Evolutionary conservation across 2,888 invertebrate genomes (phyloP).

Genomic region (Eucera pruinosa): DNA sequence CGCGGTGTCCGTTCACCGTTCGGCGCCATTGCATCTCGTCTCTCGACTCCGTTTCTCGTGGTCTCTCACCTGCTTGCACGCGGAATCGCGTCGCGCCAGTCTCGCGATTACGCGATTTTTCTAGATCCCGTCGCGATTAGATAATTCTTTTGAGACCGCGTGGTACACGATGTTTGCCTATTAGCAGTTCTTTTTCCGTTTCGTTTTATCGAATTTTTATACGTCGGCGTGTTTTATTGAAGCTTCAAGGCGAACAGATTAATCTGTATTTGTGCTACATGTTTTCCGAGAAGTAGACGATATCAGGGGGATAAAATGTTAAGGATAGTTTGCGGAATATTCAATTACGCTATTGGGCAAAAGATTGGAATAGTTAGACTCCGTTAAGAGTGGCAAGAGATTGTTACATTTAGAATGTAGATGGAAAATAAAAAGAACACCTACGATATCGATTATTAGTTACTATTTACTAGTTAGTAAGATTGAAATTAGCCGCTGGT

Average conservation of each 20-base stretch:
- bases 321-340: too few species aligned
- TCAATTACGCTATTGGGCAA: too few species aligned
- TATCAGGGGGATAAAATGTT: not conserved
- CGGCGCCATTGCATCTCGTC: not conserved
- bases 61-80: not conserved
- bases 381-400: too few species aligned
- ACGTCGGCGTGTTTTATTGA: not conserved
- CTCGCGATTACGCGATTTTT: slow-evolving; percentile 16
- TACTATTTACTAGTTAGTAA: too few species aligned
- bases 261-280: not conserved
- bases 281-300: not conserved
- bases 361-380: too few species aligned
- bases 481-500: too few species aligned
- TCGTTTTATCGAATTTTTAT: slow-evolving; percentile 19
- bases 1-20: not conserved
- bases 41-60: too few species aligned
- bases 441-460: too few species aligned
- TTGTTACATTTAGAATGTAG: too few species aligned
- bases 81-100: not conserved
- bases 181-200: not conserved
- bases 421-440: too few species aligned
- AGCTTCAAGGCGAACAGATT: not conserved
- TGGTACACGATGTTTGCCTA: slow-evolving; percentile 11
- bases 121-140: slow-evolving; percentile 23
- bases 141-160: slow-evolving; percentile 1